Percentiles rank a stretch among this genome's conserved stretches.
Evolutionary conservation across 2,797 vertebrate species (phyloP).

Genomic region (Odontamblyopus rebecca): DNA sequence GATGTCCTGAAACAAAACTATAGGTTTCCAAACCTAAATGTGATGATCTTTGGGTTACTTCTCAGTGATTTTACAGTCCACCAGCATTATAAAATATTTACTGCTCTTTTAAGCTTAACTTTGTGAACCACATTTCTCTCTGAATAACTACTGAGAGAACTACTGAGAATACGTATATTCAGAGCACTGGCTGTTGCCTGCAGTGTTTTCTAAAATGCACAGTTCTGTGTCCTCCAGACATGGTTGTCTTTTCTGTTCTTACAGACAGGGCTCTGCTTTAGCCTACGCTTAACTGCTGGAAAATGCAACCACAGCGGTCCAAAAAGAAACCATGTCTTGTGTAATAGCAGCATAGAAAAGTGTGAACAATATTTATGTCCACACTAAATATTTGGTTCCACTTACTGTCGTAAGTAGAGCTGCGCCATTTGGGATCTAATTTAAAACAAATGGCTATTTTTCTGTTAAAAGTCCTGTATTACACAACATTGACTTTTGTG

Average conservation of each 20-base stretch:
- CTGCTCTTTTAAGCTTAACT: too few species aligned
- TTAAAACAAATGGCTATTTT: too few species aligned
- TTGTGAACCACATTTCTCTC: not conserved
- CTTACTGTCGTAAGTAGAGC: too few species aligned
- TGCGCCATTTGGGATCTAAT: too few species aligned
- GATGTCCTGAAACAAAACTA: not conserved
- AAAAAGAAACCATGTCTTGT: constrained; percentile 51
- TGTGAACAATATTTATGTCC: constrained; percentile 10
- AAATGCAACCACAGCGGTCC: constrained; percentile 52
- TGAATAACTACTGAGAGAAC: not conserved
- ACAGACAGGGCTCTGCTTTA: constrained; percentile 44
- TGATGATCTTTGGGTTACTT: not conserved
- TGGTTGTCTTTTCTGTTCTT: constrained; percentile 28
- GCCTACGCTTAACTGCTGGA: constrained; percentile 44
- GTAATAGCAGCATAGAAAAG: constrained; percentile 32
- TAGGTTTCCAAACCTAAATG: not conserved
- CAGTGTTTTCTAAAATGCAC: constrained; percentile 26
- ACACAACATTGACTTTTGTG: too few species aligned
- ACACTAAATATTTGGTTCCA: not conserved
- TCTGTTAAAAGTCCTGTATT: too few species aligned
- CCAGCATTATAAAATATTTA: not conserved
- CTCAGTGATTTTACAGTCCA: not conserved
- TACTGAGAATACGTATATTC: not conserved
- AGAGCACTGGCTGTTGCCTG: constrained; percentile 1
- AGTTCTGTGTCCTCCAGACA: constrained; percentile 35